phyloP scores from a whole-genome alignment of 2,113 vertebrate genomes.

The Melanotaenia duboulayi region DNA sequence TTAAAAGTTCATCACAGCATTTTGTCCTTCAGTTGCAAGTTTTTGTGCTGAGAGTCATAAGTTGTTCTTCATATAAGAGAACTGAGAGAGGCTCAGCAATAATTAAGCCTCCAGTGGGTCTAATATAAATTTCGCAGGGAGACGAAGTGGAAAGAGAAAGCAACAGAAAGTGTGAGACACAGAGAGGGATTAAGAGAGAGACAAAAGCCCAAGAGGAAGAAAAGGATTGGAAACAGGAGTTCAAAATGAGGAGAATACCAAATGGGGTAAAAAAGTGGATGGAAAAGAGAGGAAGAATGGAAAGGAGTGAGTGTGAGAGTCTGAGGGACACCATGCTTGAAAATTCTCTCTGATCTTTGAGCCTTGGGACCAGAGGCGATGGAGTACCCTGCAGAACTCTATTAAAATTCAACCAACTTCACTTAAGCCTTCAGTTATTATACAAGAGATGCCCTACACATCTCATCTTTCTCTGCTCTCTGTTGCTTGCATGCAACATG shows the following conservation, averaged over 20 bases:
- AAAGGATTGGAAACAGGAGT: slow-evolving; percentile 49
- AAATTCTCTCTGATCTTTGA: slow-evolving; percentile 83
- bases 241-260: slow-evolving; percentile 41
- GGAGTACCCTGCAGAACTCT: slow-evolving; percentile 75
- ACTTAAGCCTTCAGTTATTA: slow-evolving; percentile 74
- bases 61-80: slow-evolving; percentile 59
- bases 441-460: slow-evolving; percentile 62
- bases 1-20: slow-evolving; percentile 61
- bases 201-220: slow-evolving; percentile 67
- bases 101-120: slow-evolving; percentile 75
- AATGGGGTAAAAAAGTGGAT: slow-evolving; percentile 21
- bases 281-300: slow-evolving; percentile 33
- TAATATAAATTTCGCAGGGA: slow-evolving; percentile 74
- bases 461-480: slow-evolving; percentile 57
- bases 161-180: slow-evolving; percentile 64
- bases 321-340: slow-evolving; percentile 72
- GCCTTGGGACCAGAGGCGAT: slow-evolving; percentile 72
- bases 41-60: slow-evolving; percentile 67
- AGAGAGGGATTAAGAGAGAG: slow-evolving; percentile 66
- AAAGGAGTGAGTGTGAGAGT: slow-evolving; percentile 43
- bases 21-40: slow-evolving; percentile 66
- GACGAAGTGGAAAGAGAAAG: slow-evolving; percentile 51
- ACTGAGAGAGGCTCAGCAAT: slow-evolving; percentile 70
- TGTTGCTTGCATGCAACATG: slow-evolving; percentile 11
- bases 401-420: slow-evolving; percentile 80